Base-by-base conservation (phyloP, 2,113 vertebrate species). In the Nematolebias whitei region DNA sequence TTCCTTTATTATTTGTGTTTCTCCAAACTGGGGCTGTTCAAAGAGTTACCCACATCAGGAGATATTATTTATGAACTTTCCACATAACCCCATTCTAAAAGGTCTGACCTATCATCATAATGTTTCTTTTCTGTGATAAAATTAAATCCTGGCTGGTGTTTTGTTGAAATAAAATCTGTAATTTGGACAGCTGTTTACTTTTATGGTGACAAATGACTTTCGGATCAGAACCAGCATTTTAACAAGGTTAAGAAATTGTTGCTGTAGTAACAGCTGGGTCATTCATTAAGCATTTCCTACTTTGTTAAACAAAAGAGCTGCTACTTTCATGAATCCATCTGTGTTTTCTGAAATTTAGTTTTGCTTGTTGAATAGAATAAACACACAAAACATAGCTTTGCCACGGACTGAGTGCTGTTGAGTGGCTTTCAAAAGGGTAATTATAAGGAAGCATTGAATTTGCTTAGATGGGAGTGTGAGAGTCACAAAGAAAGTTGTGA, bases 271-370 rank as follows among this genome's bases (percentile, higher is more conserved):
- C 70, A 54, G 53, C 52, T 26, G 4, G 56, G 72, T 63, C 61
- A 61, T 84, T 84, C 54, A 83, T 84, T 70, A 71, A 59, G 32
- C 16, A 57, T 61, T 80, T 71, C 83, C 61, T 75, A 24, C 68
- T 59, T 29, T 45, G 50, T 53, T 58, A 55, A 51, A 60, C 24
- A 18, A 58, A 59, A 65, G 2, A 53, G 19, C 18, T 19, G 51
- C 18, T 32, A 67, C 62, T 68, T 44, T 15, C 57, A 51, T 60
- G 35, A n/a, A 49, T 19, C 55, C 48, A 71, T 66, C 61, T 53
- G 35, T 52, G 18, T 58, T 61, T 52, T 38, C 63, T 49, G 3
- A 66, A 76, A 84, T 79, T 59, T 64, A 66, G 50, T 68, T 39
- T 56, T 60, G 29, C 32, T 67, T 53, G 43, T 57, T 45, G 47